Base-by-base conservation (phyloP, 2,113 vertebrate genomes). In the Phainopepla nitens region DNA sequence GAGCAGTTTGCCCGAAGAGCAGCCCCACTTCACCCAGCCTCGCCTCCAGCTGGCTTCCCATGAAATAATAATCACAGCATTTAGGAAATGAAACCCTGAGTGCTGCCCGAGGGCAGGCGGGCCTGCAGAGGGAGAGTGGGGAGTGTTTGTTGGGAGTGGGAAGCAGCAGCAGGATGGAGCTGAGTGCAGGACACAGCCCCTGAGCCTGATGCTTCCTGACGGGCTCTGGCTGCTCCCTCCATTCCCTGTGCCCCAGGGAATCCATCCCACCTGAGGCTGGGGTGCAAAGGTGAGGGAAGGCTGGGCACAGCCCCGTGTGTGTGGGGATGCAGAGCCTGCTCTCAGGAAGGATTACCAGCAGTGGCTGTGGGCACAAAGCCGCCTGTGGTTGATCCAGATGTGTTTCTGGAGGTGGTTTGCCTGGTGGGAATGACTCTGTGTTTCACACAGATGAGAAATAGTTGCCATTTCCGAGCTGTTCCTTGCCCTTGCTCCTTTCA, bases 41-140 rank as follows among this genome's bases (percentile, higher is more conserved):
- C 22, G 19, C 82, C 54, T 82, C 44, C 64, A 45, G 60, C 73
- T 51, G 24, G 19, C 73, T 69, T 13, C 29, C 71, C 57, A 68
- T 95, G 61, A 92, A 95, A 92, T 87, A 88, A 86, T 79, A 71
- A 91, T 77, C 20, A 29, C 27, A 51, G 60, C 89, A 77, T 87
- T 95, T 91, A 92, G 89, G 80, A 41, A 44, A 36, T 35, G 70
- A 82, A 78, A 69, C 69, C 78, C 23, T 22, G 83, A 31, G 69
- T 51, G 41, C 23, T 0, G 53, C 94, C 91, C 4, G 7, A 65
- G 87, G 92, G 80, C 31, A 92, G 89, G 50, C 0, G 1, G 3
- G 6, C 58, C 86, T 75, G 76, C 64, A 14, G 27, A 69, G 45
- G 24, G 41, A 71, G 57, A 68, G 56, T 7, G n/a, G 23, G 33